Evolutionary conservation across 2,113 vertebrate genomes (phyloP), one percentile per base, ranked within the genome.

Genomic region (Melozone crissalis): DNA sequence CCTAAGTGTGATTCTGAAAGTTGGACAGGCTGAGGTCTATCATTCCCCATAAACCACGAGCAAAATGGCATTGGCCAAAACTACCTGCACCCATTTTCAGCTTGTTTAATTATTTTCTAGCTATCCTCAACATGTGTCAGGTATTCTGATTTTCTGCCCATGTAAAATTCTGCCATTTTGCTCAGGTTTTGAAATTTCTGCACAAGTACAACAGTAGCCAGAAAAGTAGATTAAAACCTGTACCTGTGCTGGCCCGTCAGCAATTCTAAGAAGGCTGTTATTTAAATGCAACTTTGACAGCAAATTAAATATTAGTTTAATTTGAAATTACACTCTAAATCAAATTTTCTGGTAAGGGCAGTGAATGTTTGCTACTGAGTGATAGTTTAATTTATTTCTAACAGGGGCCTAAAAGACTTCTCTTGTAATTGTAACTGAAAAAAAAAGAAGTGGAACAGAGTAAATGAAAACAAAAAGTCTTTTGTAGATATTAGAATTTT

Each of bases 311-410:
- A 95, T 96, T 88, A 90, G 84, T 79, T 97, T 96, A 97, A 97
- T 88, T 95, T 77, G 65, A 97, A 97, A 97, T 96, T 96, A 93
- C 52, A 83, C 44, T 93, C 66, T 59, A 72, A 84, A 87, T 94
- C 87, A 94, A 94, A 97, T 96, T 96, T 95, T 89, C 63, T 94
- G 82, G 69, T 68, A 80, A 14, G 41, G 74, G 37, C 66, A 91
- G 62, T 76, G 46, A 86, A 75, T 57, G n/a, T 91, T 96, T 96
- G 65, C 52, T 91, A 54, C 58, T 92, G 96, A 97, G 37, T 93
- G 93, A 97, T 90, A 86, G 76, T 77, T 96, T 97, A 95, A 97
- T 97, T 97, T 97, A 96, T 92, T 97, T 96, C 92, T 92, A 95
- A 96, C 91, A 90, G 55, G 55, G 33, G 72, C 63, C 84, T 95